phyloP scores from a whole-genome alignment of 2,797 vertebrate species.

The Neomorphus geoffroyi region DNA sequence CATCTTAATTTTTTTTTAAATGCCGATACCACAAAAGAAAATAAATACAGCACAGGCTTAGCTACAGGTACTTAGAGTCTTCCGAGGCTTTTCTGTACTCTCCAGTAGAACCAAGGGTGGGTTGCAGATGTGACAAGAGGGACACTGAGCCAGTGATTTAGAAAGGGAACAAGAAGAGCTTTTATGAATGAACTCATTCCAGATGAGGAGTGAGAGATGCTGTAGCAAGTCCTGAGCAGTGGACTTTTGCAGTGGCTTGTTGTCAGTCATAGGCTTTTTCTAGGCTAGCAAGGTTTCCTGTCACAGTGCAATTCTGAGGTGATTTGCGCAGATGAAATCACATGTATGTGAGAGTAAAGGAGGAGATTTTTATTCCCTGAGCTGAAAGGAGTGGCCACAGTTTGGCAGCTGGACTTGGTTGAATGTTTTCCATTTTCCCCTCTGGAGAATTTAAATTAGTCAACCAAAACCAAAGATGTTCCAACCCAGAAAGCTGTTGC shows the following conservation, averaged over 20 bases:
- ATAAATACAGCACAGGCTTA: neutral
- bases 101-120: neutral
- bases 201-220: neutral
- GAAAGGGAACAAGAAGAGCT: neutral
- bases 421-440: neutral
- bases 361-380: neutral
- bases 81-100: neutral
- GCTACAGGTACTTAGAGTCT: neutral
- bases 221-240: neutral
- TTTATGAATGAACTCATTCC: neutral
- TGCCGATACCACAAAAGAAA: neutral
- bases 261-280: neutral
- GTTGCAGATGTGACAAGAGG: neutral
- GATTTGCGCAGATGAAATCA: neutral
- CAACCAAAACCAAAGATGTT: neutral
- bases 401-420: neutral
- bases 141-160: neutral
- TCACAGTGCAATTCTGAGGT: neutral
- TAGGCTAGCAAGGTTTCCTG: neutral
- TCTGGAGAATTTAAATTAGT: neutral
- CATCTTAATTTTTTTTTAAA: neutral
- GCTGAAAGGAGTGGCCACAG: neutral
- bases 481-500: neutral
- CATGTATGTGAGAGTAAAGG: neutral
- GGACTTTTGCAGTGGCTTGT: neutral